phyloP scores from a whole-genome alignment of 2,888 invertebrate genomes.

The Tetranychus truncatus region DNA sequence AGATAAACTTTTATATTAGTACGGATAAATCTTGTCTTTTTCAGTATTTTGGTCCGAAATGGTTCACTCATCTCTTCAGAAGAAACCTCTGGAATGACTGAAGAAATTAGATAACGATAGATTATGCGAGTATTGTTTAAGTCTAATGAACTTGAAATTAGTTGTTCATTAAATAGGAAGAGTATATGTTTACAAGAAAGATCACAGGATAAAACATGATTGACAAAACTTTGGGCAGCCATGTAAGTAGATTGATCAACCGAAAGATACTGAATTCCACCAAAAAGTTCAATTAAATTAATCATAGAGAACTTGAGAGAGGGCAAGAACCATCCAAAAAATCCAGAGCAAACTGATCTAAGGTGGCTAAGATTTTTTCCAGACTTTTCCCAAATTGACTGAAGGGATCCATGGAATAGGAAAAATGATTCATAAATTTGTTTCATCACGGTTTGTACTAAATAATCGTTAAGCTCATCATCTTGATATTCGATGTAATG shows the following conservation, averaged over 20 bases:
- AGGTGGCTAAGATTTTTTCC: slow-evolving; percentile 12
- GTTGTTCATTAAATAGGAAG: slow-evolving; percentile 21
- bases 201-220: slow-evolving; percentile 19
- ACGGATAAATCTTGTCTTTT: slow-evolving; percentile 18
- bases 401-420: slow-evolving; percentile 19
- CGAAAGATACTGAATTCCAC: slow-evolving; percentile 20
- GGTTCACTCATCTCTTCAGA: slow-evolving; percentile 20
- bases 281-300: slow-evolving; percentile 21
- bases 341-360: slow-evolving; percentile 13
- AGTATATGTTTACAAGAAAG: slow-evolving; percentile 11
- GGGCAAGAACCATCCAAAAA: slow-evolving; percentile 18
- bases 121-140: slow-evolving; percentile 19
- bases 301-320: slow-evolving; percentile 15
- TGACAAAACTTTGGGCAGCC: slow-evolving; percentile 20
- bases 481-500: slow-evolving; percentile 15
- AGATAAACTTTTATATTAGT: slow-evolving; percentile 17
- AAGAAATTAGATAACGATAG: slow-evolving; percentile 19
- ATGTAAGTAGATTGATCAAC: slow-evolving; percentile 19
- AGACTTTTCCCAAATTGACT: slow-evolving; percentile 12
- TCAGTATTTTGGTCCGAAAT: slow-evolving; percentile 6
- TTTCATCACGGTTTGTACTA: slow-evolving; percentile 18
- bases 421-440: slow-evolving; percentile 20
- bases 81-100: slow-evolving; percentile 20
- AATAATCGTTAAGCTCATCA: slow-evolving; percentile 18
- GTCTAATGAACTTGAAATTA: slow-evolving; percentile 19